Evolutionary conservation across 2,113 vertebrate genomes (phyloP).

Genomic region (Hyla sarda): DNA sequence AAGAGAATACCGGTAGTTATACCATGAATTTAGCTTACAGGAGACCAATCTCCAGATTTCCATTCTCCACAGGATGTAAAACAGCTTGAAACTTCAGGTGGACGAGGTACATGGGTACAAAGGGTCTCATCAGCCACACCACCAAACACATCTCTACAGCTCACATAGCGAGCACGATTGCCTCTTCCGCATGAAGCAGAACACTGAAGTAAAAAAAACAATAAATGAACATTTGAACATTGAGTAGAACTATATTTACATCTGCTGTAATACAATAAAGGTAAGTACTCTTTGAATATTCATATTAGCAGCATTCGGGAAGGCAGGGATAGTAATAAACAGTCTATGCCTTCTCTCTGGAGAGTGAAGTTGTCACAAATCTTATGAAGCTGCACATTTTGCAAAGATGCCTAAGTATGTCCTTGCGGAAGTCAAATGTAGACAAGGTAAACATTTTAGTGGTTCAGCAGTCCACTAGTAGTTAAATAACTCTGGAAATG

Average conservation of each 20-base stretch:
- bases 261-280: background rate
- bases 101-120: slow-evolving; percentile 83
- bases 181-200: slow-evolving; percentile 92
- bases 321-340: too few relatives aligned
- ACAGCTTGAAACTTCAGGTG: slow-evolving; percentile 82
- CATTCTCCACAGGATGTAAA: slow-evolving; percentile 92
- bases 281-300: too few relatives aligned
- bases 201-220: slow-evolving; percentile 75
- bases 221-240: background rate
- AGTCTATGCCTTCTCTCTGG: too few relatives aligned
- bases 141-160: slow-evolving; percentile 86
- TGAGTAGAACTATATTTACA: too few relatives aligned
- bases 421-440: too few relatives aligned
- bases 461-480: too few relatives aligned
- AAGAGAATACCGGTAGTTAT: background rate
- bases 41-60: slow-evolving; percentile 89
- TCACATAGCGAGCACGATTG: slow-evolving; percentile 88
- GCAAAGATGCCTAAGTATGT: too few relatives aligned
- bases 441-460: too few relatives aligned
- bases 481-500: too few relatives aligned
- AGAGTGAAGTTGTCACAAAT: too few relatives aligned
- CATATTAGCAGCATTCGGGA: too few relatives aligned
- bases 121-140: slow-evolving; percentile 84
- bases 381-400: too few relatives aligned
- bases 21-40: slow-evolving; percentile 77